Evolutionary conservation across 2,797 vertebrate genomes (phyloP), one percentile per base, ranked within the genome.

Genomic region (Parauchenoglanis punctatus): DNA sequence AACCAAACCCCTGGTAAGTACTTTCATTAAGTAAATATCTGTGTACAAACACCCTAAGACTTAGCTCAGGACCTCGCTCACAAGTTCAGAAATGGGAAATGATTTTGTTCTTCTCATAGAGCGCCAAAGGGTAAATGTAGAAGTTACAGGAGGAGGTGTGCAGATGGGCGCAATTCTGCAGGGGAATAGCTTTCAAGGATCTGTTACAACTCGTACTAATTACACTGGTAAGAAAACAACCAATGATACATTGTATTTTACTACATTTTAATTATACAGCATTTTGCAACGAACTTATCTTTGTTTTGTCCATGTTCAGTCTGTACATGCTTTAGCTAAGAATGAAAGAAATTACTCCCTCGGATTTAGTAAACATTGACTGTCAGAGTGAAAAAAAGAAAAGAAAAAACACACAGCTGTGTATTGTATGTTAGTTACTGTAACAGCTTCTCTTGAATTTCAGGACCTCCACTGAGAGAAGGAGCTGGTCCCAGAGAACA

Each of bases 191-290:
- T 13, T 80, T 23, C 17, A 7, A 23, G 77, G 28, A 35, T 10
- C 58, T 0, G 10, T 59, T 59, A 40, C 10, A 59, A 59, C 10
- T 59, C 54, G 17, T 2, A 58, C 0, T 18, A 80, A 6, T 59
- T 80, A 80, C 56, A 80, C 56, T 59, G 77, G 77, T 80, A 7
- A 31, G 75, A 80, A 80, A 78, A 78, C 2, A 0, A 49, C 23
- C 23, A 28, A 77, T 3, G 23, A 28, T 7, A 54, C 46, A 77
- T 8, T 31, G 2, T 17, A 54, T 54, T 77, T 49, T 46, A 44
- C 7, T 72, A 18, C 18, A 44, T 4, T 44, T 72, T 72, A 44
- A 18, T 72, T 40, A 20, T 40, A 23, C 17, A 72, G 5, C 65
- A 68, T 31, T 68, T 7, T 31, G 13, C 1, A 31, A 2, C 28